Evolutionary conservation across 2,888 invertebrate genomes (phyloP).

Genomic region (Heliconius sara): DNA sequence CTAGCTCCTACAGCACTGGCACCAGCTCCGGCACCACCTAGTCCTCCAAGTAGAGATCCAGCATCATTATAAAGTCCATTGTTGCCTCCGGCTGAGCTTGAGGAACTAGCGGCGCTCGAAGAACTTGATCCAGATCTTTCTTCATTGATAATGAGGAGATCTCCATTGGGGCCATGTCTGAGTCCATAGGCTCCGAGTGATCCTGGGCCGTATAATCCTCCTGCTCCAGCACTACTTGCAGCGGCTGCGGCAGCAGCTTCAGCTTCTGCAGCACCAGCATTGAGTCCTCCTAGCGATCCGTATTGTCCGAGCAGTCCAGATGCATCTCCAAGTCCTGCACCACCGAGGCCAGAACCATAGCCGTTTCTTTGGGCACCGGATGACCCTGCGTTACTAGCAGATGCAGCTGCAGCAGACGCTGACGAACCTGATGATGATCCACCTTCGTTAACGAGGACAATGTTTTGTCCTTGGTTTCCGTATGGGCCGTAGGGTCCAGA

Average conservation of each 20-base stretch:
- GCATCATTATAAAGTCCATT: not conserved
- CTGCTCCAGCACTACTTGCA: not conserved
- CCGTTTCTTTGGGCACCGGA: not conserved
- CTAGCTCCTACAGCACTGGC: not conserved
- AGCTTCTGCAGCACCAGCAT: not conserved
- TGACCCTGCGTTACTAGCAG: not conserved
- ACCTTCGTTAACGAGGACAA: constrained; percentile 43
- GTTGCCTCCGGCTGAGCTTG: constrained; percentile 25
- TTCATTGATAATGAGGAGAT: constrained; percentile 7
- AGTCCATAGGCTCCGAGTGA: not conserved
- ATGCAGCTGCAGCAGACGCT: too few species aligned
- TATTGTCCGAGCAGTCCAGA: not conserved
- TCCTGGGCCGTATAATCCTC: not conserved
- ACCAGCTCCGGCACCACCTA: not conserved
- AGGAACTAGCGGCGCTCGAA: constrained; percentile 21
- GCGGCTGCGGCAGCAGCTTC: not conserved
- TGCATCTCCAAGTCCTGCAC: constrained; percentile 10
- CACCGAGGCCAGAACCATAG: not conserved
- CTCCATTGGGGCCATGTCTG: not conserved
- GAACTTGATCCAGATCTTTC: constrained; percentile 27
- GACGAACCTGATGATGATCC: not conserved
- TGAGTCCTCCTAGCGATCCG: not conserved
- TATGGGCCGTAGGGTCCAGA: not conserved
- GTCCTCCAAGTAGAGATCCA: constrained; percentile 21
- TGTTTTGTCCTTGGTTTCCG: constrained; percentile 24